These are phyloP conservation scores for Synanthedon myopaeformis DNA, from an alignment of 2,888 invertebrate genomes.

Conservation along the genomic window DNA sequence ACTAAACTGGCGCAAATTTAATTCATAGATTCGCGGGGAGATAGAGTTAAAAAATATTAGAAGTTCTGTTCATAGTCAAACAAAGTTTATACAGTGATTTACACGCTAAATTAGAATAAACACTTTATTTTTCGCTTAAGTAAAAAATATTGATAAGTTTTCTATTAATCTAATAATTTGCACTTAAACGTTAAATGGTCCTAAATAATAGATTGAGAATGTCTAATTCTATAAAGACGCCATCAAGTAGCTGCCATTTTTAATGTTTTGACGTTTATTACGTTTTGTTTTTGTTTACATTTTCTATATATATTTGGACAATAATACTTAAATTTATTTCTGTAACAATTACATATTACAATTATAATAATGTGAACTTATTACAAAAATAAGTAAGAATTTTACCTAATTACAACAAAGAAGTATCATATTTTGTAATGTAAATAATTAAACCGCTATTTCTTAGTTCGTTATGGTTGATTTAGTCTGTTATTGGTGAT, in stretches of 20 bases:
- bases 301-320: too few relatives aligned
- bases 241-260: constrained; percentile 20
- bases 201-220: constrained; percentile 20
- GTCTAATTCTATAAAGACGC: constrained; percentile 49
- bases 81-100: neutral
- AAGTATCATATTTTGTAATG: too few relatives aligned
- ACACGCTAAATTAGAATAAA: neutral
- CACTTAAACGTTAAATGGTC: neutral
- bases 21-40: constrained; percentile 37
- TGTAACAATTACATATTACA: too few relatives aligned
- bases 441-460: too few relatives aligned
- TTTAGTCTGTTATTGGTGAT: too few relatives aligned
- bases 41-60: constrained; percentile 58
- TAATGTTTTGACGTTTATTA: constrained; percentile 15
- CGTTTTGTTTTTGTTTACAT: constrained; percentile 2
- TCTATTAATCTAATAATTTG: neutral
- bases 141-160: neutral
- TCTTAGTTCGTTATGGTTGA: too few relatives aligned
- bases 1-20: constrained; percentile 9
- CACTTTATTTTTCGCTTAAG: neutral
- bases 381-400: too few relatives aligned
- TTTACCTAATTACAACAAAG: too few relatives aligned
- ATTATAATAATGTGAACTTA: too few relatives aligned
- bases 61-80: constrained; percentile 25
- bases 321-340: too few relatives aligned